These are phyloP conservation scores for Hartigia nigra DNA, from an alignment of 2,888 invertebrate species.

Conservation along the genomic window DNA sequence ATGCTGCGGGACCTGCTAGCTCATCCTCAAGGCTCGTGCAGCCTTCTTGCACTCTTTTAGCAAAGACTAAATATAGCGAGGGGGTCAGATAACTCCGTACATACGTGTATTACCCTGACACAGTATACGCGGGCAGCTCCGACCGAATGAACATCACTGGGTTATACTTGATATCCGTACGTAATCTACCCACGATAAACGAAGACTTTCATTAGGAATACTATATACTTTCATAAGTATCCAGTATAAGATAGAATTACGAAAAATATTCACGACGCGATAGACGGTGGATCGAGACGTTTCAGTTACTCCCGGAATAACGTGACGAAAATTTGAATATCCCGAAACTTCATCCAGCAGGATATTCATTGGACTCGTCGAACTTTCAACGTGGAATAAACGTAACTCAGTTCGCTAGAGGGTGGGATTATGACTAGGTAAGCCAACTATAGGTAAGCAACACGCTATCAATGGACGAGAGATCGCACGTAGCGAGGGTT, in stretches of 20 bases:
- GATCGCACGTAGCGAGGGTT: neutral
- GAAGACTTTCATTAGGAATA: neutral
- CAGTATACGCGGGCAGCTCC: conserved; percentile 2
- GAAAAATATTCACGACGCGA: too few relatives aligned
- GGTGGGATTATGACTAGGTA: neutral
- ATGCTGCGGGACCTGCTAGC: neutral
- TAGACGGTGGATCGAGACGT: neutral
- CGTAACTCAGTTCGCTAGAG: neutral
- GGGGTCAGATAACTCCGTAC: conserved; percentile 31
- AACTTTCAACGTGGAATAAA: neutral
- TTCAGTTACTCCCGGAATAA: neutral
- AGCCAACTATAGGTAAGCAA: neutral
- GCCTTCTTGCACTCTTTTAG: conserved; percentile 21
- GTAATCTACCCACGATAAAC: neutral
- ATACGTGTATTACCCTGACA: conserved; percentile 23
- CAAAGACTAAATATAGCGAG: conserved; percentile 47
- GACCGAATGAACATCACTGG: neutral
- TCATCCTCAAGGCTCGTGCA: conserved; percentile 3
- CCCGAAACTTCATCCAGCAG: neutral
- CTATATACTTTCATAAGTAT: neutral
- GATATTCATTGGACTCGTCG: neutral
- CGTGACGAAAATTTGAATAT: neutral
- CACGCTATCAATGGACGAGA: neutral
- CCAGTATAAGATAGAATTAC: neutral
- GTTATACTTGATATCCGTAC: neutral